Percentiles rank a stretch among this genome's conserved stretches.
Evolutionary conservation across 2,888 invertebrate genomes (phyloP).

Genomic region (Embidobia sp.): DNA sequence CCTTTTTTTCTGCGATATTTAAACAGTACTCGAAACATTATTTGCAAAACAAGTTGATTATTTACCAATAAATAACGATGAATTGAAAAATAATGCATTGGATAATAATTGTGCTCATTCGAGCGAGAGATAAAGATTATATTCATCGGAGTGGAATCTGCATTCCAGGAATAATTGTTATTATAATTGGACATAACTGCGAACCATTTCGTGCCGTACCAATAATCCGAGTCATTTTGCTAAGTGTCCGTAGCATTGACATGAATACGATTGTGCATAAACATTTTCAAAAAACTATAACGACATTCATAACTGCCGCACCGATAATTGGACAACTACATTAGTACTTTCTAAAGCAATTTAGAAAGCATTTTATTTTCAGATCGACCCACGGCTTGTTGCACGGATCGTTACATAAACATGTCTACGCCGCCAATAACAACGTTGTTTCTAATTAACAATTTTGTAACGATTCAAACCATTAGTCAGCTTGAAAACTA

Average conservation of each 20-base stretch:
- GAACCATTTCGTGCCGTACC: conserved; percentile 9
- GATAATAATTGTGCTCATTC: conserved; percentile 3
- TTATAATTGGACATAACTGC: conserved; percentile 20
- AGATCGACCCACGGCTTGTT: conserved; percentile 9
- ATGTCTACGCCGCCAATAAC: conserved; percentile 18
- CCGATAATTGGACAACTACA: conserved; percentile 47
- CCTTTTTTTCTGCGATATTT: no score
- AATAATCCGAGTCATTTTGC: conserved; percentile 11
- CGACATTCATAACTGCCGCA: conserved; percentile 23
- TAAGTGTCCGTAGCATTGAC: conserved; percentile 16
- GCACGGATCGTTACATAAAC: conserved; percentile 33
- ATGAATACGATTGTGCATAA: conserved; percentile 30
- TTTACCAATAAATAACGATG: background rate
- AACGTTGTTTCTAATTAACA: conserved; percentile 42
- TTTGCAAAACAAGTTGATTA: background rate
- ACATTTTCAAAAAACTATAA: conserved; percentile 33
- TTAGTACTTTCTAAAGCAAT: conserved; percentile 56
- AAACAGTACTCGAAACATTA: background rate
- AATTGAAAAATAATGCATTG: conserved; percentile 5
- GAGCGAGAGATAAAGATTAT: conserved; percentile 18
- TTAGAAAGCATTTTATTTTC: conserved; percentile 42
- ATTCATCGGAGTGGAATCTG: conserved; percentile 8
- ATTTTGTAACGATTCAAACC: conserved; percentile 31
- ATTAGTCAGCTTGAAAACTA: conserved; percentile 9
- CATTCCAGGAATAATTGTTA: conserved; percentile 27